Percentiles rank a stretch among this genome's conserved stretches.
Conservation (phyloP, 2,113 vertebrate genomes). For the Pyxicephalus adspersus region DNA sequence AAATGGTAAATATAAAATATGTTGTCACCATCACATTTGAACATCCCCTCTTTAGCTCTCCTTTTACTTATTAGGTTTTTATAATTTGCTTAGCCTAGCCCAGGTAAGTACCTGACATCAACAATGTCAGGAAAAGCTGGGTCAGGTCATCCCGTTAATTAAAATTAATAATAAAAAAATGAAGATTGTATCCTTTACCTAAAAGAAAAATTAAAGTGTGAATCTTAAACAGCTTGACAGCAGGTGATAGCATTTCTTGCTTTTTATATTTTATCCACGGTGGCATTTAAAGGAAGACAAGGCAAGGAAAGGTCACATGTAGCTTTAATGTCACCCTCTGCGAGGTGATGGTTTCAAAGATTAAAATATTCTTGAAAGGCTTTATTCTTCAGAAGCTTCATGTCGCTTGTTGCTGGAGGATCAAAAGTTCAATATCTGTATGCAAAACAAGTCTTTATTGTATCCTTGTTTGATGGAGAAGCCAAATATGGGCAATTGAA, state of each 20-base stretch:
- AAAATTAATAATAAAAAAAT: background rate
- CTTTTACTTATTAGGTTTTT: too few species aligned
- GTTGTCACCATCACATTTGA: too few species aligned
- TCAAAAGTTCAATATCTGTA: background rate
- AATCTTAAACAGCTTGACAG: background rate
- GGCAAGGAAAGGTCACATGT: conserved; percentile 6
- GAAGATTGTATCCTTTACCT: background rate
- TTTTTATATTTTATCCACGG: background rate
- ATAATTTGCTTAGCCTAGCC: too few species aligned
- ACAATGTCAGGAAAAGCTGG: background rate
- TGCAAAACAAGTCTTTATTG: background rate
- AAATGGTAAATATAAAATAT: too few species aligned
- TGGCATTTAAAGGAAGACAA: conserved; percentile 6
- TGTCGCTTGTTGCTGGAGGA: background rate
- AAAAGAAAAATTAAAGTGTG: background rate
- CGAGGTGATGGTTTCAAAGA: conserved; percentile 12
- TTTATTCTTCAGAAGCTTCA: conserved; percentile 5
- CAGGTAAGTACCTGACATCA: too few species aligned
- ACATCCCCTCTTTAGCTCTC: too few species aligned
- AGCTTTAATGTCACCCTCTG: background rate
- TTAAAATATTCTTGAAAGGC: background rate
- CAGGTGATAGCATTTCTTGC: conserved; percentile 4
- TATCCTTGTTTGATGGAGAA: too few species aligned
- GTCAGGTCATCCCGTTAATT: background rate
- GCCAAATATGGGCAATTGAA: too few species aligned